These are phyloP conservation scores for Dermolepida albohirtum DNA, from an alignment of 2,888 invertebrate species.

Conservation along the genomic window DNA sequence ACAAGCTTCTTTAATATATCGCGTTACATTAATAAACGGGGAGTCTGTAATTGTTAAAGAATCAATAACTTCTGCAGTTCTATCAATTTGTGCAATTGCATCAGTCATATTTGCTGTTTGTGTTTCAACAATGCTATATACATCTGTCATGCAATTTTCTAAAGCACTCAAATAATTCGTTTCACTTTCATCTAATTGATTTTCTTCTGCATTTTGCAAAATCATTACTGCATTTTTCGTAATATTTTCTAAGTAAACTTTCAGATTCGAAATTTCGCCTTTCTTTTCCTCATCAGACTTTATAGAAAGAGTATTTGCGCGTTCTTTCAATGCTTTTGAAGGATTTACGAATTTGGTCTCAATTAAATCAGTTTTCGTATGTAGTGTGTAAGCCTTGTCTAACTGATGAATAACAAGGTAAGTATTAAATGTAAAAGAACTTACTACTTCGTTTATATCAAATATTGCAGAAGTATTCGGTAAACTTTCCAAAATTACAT, in stretches of 20 bases:
- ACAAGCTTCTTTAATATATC: slow-evolving; percentile 47
- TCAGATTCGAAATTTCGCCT: slow-evolving; percentile 38
- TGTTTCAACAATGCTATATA: slow-evolving; percentile 42
- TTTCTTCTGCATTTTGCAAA: slow-evolving; percentile 46
- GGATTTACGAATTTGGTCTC: slow-evolving; percentile 46
- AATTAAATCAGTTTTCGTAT: slow-evolving; percentile 45
- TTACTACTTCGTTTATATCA: slow-evolving; percentile 51
- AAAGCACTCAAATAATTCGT: slow-evolving; percentile 47
- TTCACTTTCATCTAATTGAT: slow-evolving; percentile 46
- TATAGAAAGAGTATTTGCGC: slow-evolving; percentile 23
- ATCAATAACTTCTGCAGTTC: slow-evolving; percentile 41
- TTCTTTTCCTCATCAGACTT: slow-evolving; percentile 36
- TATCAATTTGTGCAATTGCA: slow-evolving; percentile 42
- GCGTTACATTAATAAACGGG: slow-evolving; percentile 46
- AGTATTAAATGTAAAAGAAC: slow-evolving; percentile 52
- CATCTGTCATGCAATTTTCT: slow-evolving; percentile 40
- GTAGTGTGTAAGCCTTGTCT: slow-evolving; percentile 50
- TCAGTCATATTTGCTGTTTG: slow-evolving; percentile 41
- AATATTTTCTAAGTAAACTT: slow-evolving; percentile 43
- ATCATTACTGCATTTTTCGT: slow-evolving; percentile 46
- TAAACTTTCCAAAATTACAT: slow-evolving; percentile 50
- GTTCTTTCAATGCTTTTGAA: slow-evolving; percentile 39
- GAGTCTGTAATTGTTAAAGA: slow-evolving; percentile 39
- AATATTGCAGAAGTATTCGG: slow-evolving; percentile 52
- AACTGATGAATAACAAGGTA: slow-evolving; percentile 55